Evolutionary conservation across 2,113 vertebrate genomes (phyloP).

Genomic region (Todiramphus chloris): DNA sequence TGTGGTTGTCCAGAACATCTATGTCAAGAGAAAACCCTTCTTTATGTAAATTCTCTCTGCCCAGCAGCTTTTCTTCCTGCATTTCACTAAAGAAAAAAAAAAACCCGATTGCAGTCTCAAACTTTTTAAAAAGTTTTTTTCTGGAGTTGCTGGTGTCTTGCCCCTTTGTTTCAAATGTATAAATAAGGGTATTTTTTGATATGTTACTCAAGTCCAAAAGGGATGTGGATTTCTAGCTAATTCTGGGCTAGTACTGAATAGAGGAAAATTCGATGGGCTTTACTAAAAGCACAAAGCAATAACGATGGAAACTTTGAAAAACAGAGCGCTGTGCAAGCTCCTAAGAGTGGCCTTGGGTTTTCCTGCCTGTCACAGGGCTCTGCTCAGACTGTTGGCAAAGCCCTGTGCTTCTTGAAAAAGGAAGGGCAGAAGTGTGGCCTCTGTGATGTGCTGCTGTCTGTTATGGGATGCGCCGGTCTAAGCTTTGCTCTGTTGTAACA

Average conservation of each 20-base stretch:
- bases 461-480: neutral
- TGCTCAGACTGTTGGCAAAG: neutral
- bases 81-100: neutral
- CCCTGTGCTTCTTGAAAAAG: neutral
- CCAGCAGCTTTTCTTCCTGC: neutral
- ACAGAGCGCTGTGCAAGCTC: neutral
- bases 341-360: neutral
- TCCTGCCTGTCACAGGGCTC: neutral
- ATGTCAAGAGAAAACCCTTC: neutral
- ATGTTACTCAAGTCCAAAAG: neutral
- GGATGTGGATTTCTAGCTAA: neutral
- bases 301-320: neutral
- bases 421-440: neutral
- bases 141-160: neutral
- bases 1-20: neutral
- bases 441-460: neutral
- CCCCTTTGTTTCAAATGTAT: neutral
- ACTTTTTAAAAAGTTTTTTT: neutral
- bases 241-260: neutral
- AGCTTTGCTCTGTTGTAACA: conserved; percentile 43
- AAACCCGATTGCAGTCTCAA: neutral
- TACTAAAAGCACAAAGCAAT: neutral
- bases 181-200: neutral
- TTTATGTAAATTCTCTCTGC: neutral
- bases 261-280: neutral